These are phyloP conservation scores for Erethizon dorsatum DNA, from an alignment of 2,797 vertebrate genomes.

Conservation along the genomic window DNA sequence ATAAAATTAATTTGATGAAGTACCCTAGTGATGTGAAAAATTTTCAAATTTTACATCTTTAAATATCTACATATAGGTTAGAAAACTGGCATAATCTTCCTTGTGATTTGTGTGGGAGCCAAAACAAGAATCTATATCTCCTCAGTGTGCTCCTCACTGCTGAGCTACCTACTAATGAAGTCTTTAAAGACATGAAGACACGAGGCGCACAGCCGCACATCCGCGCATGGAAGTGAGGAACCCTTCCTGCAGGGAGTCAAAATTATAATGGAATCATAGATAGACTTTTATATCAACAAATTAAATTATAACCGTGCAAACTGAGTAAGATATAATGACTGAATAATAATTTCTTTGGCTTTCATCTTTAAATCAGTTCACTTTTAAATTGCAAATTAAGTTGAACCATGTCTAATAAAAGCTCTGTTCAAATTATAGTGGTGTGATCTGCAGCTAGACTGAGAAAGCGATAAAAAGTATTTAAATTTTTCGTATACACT, in stretches of 20 bases:
- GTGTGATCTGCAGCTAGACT: neutral
- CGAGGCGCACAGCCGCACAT: neutral
- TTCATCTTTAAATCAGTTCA: conserved; percentile 51
- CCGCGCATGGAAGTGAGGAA: rapidly evolving
- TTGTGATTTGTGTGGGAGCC: neutral
- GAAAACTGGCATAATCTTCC: neutral
- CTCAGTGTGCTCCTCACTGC: neutral
- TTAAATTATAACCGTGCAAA: conserved; percentile 23
- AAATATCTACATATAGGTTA: neutral
- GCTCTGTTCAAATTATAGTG: neutral
- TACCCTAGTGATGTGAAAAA: neutral
- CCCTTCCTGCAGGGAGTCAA: neutral
- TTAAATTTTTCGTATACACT: neutral
- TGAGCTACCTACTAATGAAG: neutral
- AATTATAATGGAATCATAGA: neutral
- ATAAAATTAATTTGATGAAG: neutral
- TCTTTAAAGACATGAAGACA: neutral
- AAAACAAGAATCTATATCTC: neutral
- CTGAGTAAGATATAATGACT: neutral
- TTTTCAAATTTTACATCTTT: neutral
- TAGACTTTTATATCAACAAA: neutral
- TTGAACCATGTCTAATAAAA: conserved; percentile 11
- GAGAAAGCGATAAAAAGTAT: neutral
- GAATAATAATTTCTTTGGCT: neutral
- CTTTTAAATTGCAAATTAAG: conserved; percentile 51